These are phyloP conservation scores for Chelonus formosanus DNA, from an alignment of 2,888 invertebrate genomes.

Conservation along the genomic window DNA sequence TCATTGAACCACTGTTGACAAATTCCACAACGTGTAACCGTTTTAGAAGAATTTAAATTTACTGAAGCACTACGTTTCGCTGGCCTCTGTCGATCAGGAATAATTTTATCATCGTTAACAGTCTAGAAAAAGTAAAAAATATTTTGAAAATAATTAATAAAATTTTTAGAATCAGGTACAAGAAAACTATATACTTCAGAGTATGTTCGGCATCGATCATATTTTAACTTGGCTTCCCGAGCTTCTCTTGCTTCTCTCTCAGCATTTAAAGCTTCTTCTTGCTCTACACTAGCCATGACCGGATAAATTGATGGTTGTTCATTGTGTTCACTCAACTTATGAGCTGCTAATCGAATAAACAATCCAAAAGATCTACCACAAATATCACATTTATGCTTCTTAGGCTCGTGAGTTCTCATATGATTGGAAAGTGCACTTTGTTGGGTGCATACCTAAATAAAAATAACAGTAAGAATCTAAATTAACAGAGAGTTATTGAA, in stretches of 20 bases:
- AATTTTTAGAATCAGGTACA: neutral
- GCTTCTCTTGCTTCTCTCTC: slow-evolving; percentile 56
- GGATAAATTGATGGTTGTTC: slow-evolving; percentile 49
- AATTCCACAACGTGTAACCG: slow-evolving; percentile 55
- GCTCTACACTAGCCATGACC: slow-evolving; percentile 51
- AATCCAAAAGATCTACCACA: slow-evolving; percentile 57
- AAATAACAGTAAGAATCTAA: slow-evolving; percentile 9
- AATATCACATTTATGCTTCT: slow-evolving; percentile 56
- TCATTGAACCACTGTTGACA: slow-evolving; percentile 55
- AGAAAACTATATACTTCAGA: slow-evolving; percentile 43
- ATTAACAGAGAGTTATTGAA: neutral
- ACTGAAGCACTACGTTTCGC: slow-evolving; percentile 42
- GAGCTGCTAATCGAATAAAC: slow-evolving; percentile 54
- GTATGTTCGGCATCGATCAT: slow-evolving; percentile 44
- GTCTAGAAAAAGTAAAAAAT: slow-evolving; percentile 38
- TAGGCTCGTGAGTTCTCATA: slow-evolving; percentile 59
- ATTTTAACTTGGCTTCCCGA: slow-evolving; percentile 47
- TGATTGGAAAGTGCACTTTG: slow-evolving; percentile 60
- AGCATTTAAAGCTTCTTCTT: slow-evolving; percentile 57
- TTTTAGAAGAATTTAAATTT: slow-evolving; percentile 45
- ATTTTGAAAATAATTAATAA: neutral
- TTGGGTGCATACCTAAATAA: slow-evolving; percentile 53
- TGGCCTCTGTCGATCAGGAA: slow-evolving; percentile 42
- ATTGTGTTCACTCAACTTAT: slow-evolving; percentile 55
- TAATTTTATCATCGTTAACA: slow-evolving; percentile 43